Conservation (phyloP, 2,888 invertebrate species). For the Phortica magna region DNA sequence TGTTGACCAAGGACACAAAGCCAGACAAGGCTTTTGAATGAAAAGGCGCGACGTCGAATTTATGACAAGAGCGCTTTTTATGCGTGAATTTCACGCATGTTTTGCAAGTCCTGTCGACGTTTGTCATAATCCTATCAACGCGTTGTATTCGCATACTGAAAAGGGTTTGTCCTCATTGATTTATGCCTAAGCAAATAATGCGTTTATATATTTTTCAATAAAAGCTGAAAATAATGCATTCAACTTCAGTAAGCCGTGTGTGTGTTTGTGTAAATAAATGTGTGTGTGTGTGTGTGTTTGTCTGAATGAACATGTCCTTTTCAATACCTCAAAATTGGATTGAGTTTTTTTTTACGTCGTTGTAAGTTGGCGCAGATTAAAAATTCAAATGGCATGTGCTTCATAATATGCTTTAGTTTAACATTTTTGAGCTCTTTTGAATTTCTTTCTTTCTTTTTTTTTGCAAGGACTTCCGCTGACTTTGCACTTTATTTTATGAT, state of each 20-base stretch:
- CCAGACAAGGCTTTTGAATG: neutral
- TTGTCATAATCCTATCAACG: constrained; percentile 27
- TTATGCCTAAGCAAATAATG: constrained; percentile 22
- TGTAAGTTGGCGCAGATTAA: constrained; percentile 25
- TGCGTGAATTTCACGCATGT: constrained; percentile 32
- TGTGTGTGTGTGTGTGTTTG: neutral
- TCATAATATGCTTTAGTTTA: constrained; percentile 20
- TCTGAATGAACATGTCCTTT: neutral
- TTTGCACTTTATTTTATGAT: constrained; percentile 57
- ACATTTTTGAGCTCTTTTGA: neutral
- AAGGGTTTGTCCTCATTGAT: constrained; percentile 27
- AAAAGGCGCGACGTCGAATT: constrained; percentile 9
- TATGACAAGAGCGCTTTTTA: constrained; percentile 16
- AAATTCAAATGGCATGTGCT: constrained; percentile 32
- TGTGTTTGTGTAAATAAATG: neutral
- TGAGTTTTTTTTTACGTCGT: constrained; percentile 18
- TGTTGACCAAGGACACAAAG: neutral
- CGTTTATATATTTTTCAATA: constrained; percentile 28
- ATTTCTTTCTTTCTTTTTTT: neutral
- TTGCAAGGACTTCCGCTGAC: constrained; percentile 52
- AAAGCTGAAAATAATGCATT: constrained; percentile 20
- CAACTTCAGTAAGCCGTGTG: constrained; percentile 6
- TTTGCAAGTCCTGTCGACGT: constrained; percentile 18
- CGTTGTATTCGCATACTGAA: neutral
- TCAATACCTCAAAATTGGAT: constrained; percentile 19